A percentile compares a stretch with the other conserved stretches of the same genome.
Conservation (phyloP, 2,113 vertebrate species). For the Hymenochirus boettgeri region DNA sequence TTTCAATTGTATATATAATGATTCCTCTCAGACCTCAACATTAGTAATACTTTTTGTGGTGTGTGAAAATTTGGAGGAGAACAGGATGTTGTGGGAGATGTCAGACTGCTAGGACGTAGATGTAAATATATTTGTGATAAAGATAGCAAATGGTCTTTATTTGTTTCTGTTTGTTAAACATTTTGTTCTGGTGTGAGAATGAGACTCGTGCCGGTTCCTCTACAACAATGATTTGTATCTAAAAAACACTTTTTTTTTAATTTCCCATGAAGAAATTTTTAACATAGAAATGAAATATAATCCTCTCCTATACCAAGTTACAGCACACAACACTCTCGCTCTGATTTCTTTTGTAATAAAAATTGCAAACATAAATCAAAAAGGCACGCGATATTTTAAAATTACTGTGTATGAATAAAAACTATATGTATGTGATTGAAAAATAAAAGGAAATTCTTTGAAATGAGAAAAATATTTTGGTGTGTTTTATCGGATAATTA, state of each 20-base stretch:
- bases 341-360: conserved; percentile 32
- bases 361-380: conserved; percentile 50
- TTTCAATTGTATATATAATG: too few species aligned
- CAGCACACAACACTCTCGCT: conserved; percentile 31
- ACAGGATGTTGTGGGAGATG: conserved; percentile 15
- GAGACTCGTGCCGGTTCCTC: conserved; percentile 53
- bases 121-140: conserved; percentile 43
- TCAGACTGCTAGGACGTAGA: conserved; percentile 30
- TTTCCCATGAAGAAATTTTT: conserved; percentile 45
- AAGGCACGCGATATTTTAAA: conserved; percentile 70
- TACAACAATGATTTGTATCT: conserved; percentile 44
- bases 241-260: conserved; percentile 25
- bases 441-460: conserved; percentile 66
- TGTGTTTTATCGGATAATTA: neutral
- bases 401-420: conserved; percentile 67
- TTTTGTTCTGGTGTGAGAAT: conserved; percentile 61
- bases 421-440: conserved; percentile 70
- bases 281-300: conserved; percentile 56
- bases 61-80: neutral
- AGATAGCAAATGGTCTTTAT: conserved; percentile 42
- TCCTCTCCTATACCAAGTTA: conserved; percentile 52
- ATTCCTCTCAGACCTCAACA: too few species aligned
- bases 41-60: too few species aligned
- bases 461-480: conserved; percentile 16
- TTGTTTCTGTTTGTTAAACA: conserved; percentile 58